A percentile compares a stretch with the other conserved stretches of the same genome.
phyloP scores from a whole-genome alignment of 1,140 invertebrate species.

The Lordiphosa clarofinis region DNA sequence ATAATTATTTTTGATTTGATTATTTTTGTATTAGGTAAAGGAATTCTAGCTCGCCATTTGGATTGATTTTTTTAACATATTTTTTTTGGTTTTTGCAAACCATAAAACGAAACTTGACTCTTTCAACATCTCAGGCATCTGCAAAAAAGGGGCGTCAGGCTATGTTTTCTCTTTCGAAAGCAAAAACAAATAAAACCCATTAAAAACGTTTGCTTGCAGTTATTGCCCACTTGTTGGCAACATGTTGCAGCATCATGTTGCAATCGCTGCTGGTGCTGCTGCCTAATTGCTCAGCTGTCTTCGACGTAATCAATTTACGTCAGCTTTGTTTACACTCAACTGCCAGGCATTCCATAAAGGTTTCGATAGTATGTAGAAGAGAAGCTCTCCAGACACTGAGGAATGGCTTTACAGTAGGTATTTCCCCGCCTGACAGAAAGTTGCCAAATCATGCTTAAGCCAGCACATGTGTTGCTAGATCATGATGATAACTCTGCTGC shows the following conservation, averaged over 20 bases:
- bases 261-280: conserved; percentile 20
- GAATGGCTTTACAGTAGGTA: conserved; percentile 12
- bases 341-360: conserved; percentile 13
- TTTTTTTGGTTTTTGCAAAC: conserved; percentile 5
- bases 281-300: conserved; percentile 25
- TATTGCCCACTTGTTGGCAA: conserved; percentile 29
- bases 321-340: conserved; percentile 36
- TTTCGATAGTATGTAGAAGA: conserved; percentile 16
- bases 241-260: conserved; percentile 49
- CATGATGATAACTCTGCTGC: conserved; percentile 11
- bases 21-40: conserved; percentile 3
- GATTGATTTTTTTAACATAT: neutral
- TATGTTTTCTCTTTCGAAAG: conserved; percentile 28
- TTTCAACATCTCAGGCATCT: conserved; percentile 11
- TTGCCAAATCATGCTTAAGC: conserved; percentile 35
- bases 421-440: conserved; percentile 24
- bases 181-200: conserved; percentile 40
- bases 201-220: conserved; percentile 51
- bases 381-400: conserved; percentile 20
- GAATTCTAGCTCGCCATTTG: conserved; percentile 15
- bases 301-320: conserved; percentile 31
- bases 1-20: conserved; percentile 19
- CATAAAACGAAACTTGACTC: conserved; percentile 4
- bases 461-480: conserved; percentile 23
- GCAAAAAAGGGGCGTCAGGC: conserved; percentile 31